Conservation (phyloP, 2,888 invertebrate species). For the Latrodectus hesperus region DNA sequence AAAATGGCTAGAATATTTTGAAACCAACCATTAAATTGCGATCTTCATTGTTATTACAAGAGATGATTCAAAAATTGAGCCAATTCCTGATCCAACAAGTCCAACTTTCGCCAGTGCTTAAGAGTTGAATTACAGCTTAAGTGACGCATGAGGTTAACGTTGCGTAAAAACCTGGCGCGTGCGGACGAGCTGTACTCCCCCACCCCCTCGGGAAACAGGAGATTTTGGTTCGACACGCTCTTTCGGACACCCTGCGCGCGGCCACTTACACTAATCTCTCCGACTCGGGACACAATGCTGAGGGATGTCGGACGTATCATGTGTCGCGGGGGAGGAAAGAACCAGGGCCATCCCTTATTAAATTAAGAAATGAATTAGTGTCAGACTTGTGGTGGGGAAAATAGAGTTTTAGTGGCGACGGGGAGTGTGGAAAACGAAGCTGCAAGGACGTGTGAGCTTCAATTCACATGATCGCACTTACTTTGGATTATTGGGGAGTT, state of each 20-base stretch:
- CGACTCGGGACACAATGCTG: neutral
- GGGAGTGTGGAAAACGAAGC: too few species aligned
- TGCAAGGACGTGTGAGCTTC: too few species aligned
- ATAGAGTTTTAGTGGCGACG: neutral
- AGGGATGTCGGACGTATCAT: slow-evolving; percentile 20
- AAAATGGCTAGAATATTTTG: too few species aligned
- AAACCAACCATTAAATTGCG: too few species aligned
- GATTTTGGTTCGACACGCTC: slow-evolving; percentile 46
- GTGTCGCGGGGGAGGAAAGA: slow-evolving; percentile 7
- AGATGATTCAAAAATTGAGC: too few species aligned
- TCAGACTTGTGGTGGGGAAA: slow-evolving; percentile 27
- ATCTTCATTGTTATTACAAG: too few species aligned
- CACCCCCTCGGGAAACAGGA: neutral
- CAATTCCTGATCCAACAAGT: too few species aligned
- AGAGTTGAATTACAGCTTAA: neutral
- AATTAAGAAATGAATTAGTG: slow-evolving; percentile 65
- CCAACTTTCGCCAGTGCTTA: too few species aligned
- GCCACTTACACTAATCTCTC: slow-evolving; percentile 57
- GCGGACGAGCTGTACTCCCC: neutral
- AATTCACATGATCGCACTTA: too few species aligned
- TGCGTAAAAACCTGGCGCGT: slow-evolving; percentile 16
- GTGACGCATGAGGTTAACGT: slow-evolving; percentile 18
- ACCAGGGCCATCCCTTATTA: slow-evolving; percentile 11
- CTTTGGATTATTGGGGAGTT: too few species aligned
- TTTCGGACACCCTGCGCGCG: slow-evolving; percentile 45